These are phyloP conservation scores for Pseudopipra pipra DNA, from an alignment of 2,113 vertebrate genomes.

Conservation along the genomic window DNA sequence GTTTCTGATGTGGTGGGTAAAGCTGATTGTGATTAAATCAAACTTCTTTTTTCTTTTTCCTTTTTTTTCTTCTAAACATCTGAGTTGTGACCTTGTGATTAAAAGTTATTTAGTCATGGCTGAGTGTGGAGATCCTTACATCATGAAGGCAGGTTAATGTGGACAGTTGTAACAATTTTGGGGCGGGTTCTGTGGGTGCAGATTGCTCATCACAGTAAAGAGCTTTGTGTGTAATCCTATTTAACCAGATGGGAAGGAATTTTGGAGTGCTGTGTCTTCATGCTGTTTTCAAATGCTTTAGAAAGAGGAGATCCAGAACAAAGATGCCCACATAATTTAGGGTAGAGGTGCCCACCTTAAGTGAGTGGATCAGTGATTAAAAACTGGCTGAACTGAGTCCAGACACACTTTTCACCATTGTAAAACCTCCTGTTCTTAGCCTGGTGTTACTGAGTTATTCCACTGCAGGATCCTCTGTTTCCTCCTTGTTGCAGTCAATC, in stretches of 20 bases:
- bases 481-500: background rate
- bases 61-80: background rate
- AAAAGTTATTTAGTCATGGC: background rate
- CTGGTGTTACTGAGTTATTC: background rate
- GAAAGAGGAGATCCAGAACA: background rate
- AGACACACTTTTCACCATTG: background rate
- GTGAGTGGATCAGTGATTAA: background rate
- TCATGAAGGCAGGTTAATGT: background rate
- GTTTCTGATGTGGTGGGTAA: background rate
- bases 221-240: background rate
- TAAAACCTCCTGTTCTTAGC: background rate
- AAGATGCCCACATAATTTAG: background rate
- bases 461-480: background rate
- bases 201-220: background rate
- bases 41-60: background rate
- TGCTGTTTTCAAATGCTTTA: background rate
- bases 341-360: background rate
- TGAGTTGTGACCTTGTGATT: background rate
- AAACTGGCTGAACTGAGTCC: background rate
- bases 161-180: background rate
- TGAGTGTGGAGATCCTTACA: background rate
- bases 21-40: background rate
- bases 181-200: background rate
- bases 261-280: background rate
- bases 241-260: background rate